A percentile compares a stretch with the other conserved stretches of the same genome.
Conservation (phyloP, 2,888 invertebrate genomes). For the Tetragonula carbonaria region DNA sequence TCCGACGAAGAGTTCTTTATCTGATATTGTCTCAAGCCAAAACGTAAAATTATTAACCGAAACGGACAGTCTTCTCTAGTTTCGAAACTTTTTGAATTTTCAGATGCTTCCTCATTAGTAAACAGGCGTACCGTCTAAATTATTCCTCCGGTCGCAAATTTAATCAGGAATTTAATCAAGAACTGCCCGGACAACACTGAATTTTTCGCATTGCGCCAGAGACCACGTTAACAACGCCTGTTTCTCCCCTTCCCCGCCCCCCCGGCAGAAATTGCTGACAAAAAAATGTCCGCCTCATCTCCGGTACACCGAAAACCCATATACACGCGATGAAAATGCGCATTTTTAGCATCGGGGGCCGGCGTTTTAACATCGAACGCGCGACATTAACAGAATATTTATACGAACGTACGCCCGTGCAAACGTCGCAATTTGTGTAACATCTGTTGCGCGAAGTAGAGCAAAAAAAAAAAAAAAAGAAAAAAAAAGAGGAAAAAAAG, state of each 20-base stretch:
- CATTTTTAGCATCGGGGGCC: background rate
- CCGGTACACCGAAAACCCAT: background rate
- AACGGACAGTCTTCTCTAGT: background rate
- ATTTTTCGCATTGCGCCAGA: background rate
- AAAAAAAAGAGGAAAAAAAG: no score
- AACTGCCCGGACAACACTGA: background rate
- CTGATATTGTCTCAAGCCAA: background rate
- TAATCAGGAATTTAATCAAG: background rate
- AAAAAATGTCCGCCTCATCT: background rate
- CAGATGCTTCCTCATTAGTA: background rate
- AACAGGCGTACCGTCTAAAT: background rate
- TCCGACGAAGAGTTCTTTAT: no score
- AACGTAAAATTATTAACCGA: background rate
- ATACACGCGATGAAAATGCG: background rate
- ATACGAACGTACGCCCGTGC: background rate
- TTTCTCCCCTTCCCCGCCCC: no score
- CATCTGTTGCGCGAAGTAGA: background rate
- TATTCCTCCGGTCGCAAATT: no score
- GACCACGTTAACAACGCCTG: background rate
- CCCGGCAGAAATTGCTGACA: no score
- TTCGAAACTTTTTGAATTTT: background rate
- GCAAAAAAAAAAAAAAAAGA: no score
- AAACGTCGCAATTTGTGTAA: constrained; percentile 2
- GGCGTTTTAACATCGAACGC: background rate
- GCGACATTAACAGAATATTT: constrained; percentile 12